Base-by-base conservation (phyloP, 2,888 invertebrate species). In the Eupithecia dodoneata region DNA sequence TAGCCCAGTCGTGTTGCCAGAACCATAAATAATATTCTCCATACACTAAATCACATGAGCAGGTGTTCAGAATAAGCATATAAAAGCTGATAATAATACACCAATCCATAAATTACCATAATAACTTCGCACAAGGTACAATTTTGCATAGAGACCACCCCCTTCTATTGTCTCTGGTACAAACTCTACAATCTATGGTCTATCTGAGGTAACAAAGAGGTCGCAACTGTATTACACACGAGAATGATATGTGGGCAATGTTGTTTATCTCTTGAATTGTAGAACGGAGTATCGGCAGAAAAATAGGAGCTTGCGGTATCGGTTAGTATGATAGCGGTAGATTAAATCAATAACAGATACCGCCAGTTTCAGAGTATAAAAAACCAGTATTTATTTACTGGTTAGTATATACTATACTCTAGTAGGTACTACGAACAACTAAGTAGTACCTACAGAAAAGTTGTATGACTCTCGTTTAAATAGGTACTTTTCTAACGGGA, bases 131-230 rank as follows among this genome's bases (percentile, higher is more conserved):
- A 71, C 75, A 75, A 82, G 81, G 79, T 82, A 80, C 75, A 78
- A 75, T 81, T 85, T 84, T 85, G 84, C 87, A 87, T 87, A 84
- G n/a, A 83, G 79, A 82, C 87, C 89, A 83, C 91, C 91, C 86
- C 79, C 80, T 73, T 78, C 89, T 81, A 91, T 91, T 91, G 91
- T 91, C 85, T 88, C 79, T 81, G 77, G 72, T 76, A 63, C 78
- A 59, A 67, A 72, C 63, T 75, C 30, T 72, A 78, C 74, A 74
- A 88, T 89, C 88, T 86, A 82, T 82, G 85, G 81, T 83, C 81
- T 81, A 85, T 89, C 84, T 72, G 81, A 75, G 78, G 74, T 81
- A 81, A 82, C 82, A 82, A 83, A 83, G 83, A 84, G 87, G 85
- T 85, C 86, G 82, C 83, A 82, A 84, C 85, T 80, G 85, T 86